A percentile compares a stretch with the other conserved stretches of the same genome.
These are phyloP conservation scores for Sebastes minor DNA, from an alignment of 2,797 vertebrate genomes.

Conservation along the genomic window DNA sequence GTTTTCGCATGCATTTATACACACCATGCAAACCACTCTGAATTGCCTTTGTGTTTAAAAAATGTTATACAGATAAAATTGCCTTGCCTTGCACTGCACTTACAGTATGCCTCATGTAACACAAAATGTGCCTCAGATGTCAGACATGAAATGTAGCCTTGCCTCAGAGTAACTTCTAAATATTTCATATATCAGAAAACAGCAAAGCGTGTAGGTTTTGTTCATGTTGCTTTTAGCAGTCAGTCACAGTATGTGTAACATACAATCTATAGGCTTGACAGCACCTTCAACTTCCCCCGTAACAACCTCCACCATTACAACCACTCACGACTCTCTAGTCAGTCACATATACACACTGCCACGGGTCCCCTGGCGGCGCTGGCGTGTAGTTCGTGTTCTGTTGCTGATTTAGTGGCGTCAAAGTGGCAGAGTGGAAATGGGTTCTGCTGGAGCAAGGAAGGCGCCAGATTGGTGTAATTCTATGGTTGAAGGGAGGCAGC, in stretches of 20 bases:
- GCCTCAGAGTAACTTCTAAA: background rate
- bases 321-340: background rate
- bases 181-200: conserved; percentile 10
- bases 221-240: background rate
- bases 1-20: background rate
- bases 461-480: conserved; percentile 54
- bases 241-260: background rate
- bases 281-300: conserved; percentile 6
- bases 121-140: background rate
- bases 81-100: background rate
- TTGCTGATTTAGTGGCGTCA: conserved; percentile 15
- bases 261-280: conserved; percentile 14
- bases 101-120: background rate
- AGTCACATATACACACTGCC: background rate
- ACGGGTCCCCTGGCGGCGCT: background rate
- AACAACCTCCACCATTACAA: background rate
- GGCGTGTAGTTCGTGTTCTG: conserved; percentile 1
- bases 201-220: background rate
- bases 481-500: conserved; percentile 38
- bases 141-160: background rate
- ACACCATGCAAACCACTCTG: background rate
- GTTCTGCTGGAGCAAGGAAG: conserved; percentile 36
- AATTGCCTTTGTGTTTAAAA: background rate
- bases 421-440: conserved; percentile 58
- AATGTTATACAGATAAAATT: background rate